phyloP scores from a whole-genome alignment of 2,113 vertebrate species.

The Vicugna pacos region DNA sequence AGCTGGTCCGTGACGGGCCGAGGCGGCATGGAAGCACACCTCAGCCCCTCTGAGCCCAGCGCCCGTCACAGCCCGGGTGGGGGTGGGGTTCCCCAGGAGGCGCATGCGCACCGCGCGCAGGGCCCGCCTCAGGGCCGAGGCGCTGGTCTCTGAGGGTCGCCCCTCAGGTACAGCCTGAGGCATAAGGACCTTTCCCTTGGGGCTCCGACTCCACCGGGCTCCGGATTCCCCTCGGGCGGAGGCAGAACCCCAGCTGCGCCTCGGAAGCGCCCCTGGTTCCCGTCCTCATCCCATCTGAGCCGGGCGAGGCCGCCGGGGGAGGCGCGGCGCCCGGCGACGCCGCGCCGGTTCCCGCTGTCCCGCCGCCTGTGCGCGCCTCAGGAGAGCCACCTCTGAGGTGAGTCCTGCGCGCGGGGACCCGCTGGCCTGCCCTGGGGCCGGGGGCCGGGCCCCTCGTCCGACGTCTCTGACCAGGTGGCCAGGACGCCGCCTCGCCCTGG shows the following conservation, averaged over 20 bases:
- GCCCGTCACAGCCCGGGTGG: no score
- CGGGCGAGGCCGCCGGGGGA: not conserved
- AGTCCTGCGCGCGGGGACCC: not conserved
- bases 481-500: not conserved
- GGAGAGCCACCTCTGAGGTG: not conserved
- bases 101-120: not conserved
- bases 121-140: not conserved
- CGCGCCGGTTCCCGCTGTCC: no score
- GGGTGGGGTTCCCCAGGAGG: not conserved
- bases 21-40: rapidly evolving
- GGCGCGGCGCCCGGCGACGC: not conserved
- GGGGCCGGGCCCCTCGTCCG: not conserved
- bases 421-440: not conserved
- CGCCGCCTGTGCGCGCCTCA: no score
- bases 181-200: rapidly evolving
- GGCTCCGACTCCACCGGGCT: not conserved
- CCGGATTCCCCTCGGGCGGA: not conserved
- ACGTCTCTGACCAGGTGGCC: not conserved
- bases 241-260: not conserved
- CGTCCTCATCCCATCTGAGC: not conserved
- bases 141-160: no score
- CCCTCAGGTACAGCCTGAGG: not conserved
- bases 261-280: not conserved
- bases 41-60: no score
- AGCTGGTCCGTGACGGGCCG: not conserved